Conservation (phyloP, 37 sponge, comb jelly and placozoan genomes). For the Crambe crambe region DNA sequence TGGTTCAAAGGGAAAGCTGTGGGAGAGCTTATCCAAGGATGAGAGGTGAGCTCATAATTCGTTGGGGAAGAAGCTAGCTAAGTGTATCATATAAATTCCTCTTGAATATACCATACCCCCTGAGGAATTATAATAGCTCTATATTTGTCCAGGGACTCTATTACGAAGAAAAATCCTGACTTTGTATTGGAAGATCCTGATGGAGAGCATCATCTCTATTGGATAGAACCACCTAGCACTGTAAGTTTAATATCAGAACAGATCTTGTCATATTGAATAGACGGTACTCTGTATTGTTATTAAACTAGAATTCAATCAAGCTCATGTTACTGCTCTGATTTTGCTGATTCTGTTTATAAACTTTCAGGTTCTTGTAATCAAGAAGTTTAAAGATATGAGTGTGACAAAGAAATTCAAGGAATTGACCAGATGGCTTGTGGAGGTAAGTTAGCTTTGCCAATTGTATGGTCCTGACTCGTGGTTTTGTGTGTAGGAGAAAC, state of each 20-base stretch:
- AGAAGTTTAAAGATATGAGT: slow-evolving; percentile 78
- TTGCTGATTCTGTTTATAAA: too few species aligned
- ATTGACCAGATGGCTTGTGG: slow-evolving; percentile 72
- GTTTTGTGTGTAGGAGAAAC: slow-evolving; percentile 26
- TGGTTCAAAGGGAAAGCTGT: slow-evolving; percentile 42
- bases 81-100: not conserved
- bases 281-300: too few species aligned
- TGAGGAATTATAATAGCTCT: too few species aligned
- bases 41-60: not conserved
- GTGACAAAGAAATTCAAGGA: slow-evolving; percentile 86
- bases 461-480: not conserved
- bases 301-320: not conserved
- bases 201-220: slow-evolving; percentile 78
- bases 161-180: not conserved
- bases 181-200: slow-evolving; percentile 43
- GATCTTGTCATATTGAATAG: too few species aligned
- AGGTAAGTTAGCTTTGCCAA: slow-evolving; percentile 42
- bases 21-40: slow-evolving; percentile 22
- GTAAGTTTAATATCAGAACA: too few species aligned
- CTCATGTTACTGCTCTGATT: too few species aligned
- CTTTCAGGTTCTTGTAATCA: slow-evolving; percentile 75
- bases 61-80: not conserved
- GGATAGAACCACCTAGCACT: slow-evolving; percentile 57
- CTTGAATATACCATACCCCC: too few species aligned
- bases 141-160: not conserved